Base-by-base conservation (phyloP, 2,888 invertebrate genomes). In the Cepaea hortensis region DNA sequence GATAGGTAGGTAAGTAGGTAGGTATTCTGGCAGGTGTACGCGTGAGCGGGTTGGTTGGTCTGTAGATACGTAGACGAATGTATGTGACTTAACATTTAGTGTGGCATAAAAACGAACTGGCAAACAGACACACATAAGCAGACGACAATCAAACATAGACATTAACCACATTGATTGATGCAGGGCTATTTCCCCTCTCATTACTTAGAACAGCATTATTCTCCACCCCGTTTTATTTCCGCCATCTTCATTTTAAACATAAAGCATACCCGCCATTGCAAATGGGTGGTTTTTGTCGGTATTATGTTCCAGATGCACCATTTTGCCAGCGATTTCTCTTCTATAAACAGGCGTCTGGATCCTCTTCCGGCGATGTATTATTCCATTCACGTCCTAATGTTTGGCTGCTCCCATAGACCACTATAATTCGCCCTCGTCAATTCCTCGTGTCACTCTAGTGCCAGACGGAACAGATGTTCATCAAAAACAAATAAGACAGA, bases 231-330 rank as follows among this genome's bases (percentile, higher is more conserved):
- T 23, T 55, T 61, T n/a, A 55, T 23, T 61, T 55, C 50, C 7
- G 15, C 20, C 20, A 50, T 20, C 7, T n/a, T 15, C 20, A 20
- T 48, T 55, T 20, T 72, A 13, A 70, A 20, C 50, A 55, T 82
- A 50, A 23, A 72, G 48, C 50, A 61, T 15, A 35, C 48, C 50
- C 72, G 13, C n/a, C n/a, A 5, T 55, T 20, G 23, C n/a, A 23
- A 61, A 20, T 77, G 77, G 55, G 11, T 23, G 23, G 55, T 20
- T 68, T 77, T 76, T 77, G 77, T 61, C 77, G 55, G 55, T 77
- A 77, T 23, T 23, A 23, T 61, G 11, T 77, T 61, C 23, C 23
- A 4, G 77, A 77, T 15, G n/a, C 61, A 55, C 13, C n/a, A n/a
- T 77, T 77, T 77, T n/a, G 55, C 77, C 23, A 55, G 6, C 23